A percentile compares a stretch with the other conserved stretches of the same genome.
Conservation (phyloP, 2,888 invertebrate genomes). For the Sialis fuliginosa region DNA sequence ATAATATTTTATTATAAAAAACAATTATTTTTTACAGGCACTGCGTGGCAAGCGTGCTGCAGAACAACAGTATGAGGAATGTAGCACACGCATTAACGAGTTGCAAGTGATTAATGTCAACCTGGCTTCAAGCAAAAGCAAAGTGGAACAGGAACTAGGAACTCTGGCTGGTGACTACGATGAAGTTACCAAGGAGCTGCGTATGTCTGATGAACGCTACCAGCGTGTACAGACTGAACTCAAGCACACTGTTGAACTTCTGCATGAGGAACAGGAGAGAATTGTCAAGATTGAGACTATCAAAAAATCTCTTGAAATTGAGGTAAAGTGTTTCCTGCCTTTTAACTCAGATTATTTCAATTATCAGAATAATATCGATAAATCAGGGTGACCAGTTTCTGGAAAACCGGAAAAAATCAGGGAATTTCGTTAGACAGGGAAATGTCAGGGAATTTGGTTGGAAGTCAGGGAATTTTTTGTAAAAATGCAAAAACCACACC, state of each 20-base stretch:
- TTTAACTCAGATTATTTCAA: too few species aligned
- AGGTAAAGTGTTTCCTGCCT: constrained; percentile 34
- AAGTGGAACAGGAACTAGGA: constrained; percentile 85
- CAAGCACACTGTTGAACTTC: constrained; percentile 82
- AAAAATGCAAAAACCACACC: too few species aligned
- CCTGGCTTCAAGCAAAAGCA: constrained; percentile 82
- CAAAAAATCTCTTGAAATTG: constrained; percentile 94
- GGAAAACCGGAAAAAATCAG: too few species aligned
- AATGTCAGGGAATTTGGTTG: too few species aligned
- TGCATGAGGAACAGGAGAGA: constrained; percentile 93
- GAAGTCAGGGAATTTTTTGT: too few species aligned
- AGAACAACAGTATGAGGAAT: constrained; percentile 82
- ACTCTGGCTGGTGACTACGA: constrained; percentile 92
- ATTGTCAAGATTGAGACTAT: constrained; percentile 93
- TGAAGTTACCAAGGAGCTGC: constrained; percentile 90
- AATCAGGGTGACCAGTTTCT: too few species aligned
- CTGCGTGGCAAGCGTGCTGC: constrained; percentile 80
- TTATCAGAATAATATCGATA: too few species aligned
- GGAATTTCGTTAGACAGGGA: too few species aligned
- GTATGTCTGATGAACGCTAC: constrained; percentile 85
- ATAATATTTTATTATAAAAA: too few species aligned
- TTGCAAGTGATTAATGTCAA: constrained; percentile 89
- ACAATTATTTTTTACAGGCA: constrained; percentile 50
- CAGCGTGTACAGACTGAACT: constrained; percentile 83
- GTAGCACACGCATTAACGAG: constrained; percentile 82